Base-by-base conservation (phyloP, 37 sponge, comb jelly and placozoan species). In the Dysidea cf. avara region DNA sequence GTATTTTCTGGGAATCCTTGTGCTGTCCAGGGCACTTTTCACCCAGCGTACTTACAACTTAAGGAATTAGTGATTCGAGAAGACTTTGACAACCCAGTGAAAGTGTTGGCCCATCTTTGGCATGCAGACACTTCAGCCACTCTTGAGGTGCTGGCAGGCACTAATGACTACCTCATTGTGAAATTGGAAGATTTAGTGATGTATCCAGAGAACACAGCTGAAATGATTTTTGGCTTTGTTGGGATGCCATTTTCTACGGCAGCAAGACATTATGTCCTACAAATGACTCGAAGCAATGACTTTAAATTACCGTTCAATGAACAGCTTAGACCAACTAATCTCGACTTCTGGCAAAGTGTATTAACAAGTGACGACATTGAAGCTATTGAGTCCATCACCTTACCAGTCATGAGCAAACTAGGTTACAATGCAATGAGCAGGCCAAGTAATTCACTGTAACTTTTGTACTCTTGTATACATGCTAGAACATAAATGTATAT, bases 201-300 rank as follows among this genome's bases (percentile, higher is more conserved):
- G 9, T 12, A 9, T 30, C 72, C 72, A 30, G 60, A 46, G 25
- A 29, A 24, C 29, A 70, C 61, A 64, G 72, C 72, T 11, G 22
- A 25, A 1, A 30, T 21, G 24, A 12, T 70, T 11, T 70, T 58
- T 57, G n/a, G n/a, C n/a, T 53, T 53, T 64, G 7, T 70, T 12
- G 59, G 59, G 0, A 31, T 70, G 61, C 72, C 72, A 57, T 57
- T 70, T 16, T 64, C 72, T 6, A 25, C 57, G 25, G 56, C 72
- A 11, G 3, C 61, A 14, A 11, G 57, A 12, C 72, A 70, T 17
- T 26, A 57, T 30, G 22, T 70, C 28, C 56, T 70, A 30, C 72
- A 70, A 57, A 28, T 57, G 56, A 70, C 72, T 30, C 56, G 25
- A 18, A 70, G 60, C 59, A 24, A 53, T 24, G 31, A 58, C 59